A percentile compares a stretch with the other conserved stretches of the same genome.
These are phyloP conservation scores for Silvanus unidentatus DNA, from an alignment of 2,888 invertebrate species.

Conservation along the genomic window DNA sequence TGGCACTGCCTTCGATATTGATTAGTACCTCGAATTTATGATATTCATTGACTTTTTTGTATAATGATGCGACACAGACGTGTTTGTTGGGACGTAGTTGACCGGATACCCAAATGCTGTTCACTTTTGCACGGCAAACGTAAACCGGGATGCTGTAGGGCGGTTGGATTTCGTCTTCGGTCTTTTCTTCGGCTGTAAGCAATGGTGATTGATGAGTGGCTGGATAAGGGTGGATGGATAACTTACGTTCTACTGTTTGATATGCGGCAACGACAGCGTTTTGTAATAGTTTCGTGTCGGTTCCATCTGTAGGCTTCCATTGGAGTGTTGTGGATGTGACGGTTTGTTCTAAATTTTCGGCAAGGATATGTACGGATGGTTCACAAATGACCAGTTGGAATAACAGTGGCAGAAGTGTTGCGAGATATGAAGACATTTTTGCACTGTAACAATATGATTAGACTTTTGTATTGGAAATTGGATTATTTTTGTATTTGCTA, in stretches of 20 bases:
- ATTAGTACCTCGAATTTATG: constrained; percentile 65
- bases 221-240: background rate
- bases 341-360: constrained; percentile 54
- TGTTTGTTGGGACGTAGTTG: constrained; percentile 54
- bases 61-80: constrained; percentile 60
- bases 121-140: constrained; percentile 67
- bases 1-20: constrained; percentile 70
- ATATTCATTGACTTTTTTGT: constrained; percentile 52
- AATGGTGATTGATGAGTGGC: no score
- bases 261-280: constrained; percentile 63
- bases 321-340: constrained; percentile 74
- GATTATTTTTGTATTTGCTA: no score
- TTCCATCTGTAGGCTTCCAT: constrained; percentile 59
- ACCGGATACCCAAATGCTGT: constrained; percentile 70
- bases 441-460: constrained; percentile 17
- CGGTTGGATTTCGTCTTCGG: constrained; percentile 55
- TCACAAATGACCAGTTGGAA: constrained; percentile 19
- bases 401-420: constrained; percentile 33
- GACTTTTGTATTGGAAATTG: no score
- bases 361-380: constrained; percentile 37
- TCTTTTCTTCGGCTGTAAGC: constrained; percentile 6
- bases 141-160: constrained; percentile 51
- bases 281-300: constrained; percentile 47
- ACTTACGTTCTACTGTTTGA: constrained; percentile 31
- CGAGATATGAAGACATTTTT: constrained; percentile 14